A percentile compares a stretch with the other conserved stretches of the same genome.
Evolutionary conservation across 2,888 invertebrate species (phyloP).

Genomic region (Yponomeuta sedellus): DNA sequence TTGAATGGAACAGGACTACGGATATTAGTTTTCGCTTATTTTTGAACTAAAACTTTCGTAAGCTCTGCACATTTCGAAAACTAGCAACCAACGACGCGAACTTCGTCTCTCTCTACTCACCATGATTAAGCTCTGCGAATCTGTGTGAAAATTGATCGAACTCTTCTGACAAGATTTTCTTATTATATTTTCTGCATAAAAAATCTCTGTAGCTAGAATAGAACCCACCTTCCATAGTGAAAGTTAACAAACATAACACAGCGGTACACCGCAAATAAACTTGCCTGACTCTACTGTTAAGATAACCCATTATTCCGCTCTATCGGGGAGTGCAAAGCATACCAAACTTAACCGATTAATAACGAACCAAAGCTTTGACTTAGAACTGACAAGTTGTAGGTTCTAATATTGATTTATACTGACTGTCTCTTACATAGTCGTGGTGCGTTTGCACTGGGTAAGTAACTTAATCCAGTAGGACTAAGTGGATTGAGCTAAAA

Average conservation of each 20-base stretch:
- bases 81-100: no score
- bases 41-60: no score
- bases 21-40: neutral
- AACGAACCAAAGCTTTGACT: constrained; percentile 9
- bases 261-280: neutral
- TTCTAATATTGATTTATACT: constrained; percentile 13
- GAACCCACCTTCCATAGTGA: neutral
- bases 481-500: no score
- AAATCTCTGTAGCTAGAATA: neutral
- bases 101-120: no score
- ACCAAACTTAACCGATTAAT: constrained; percentile 15
- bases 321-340: neutral
- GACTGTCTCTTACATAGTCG: neutral
- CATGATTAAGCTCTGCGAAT: no score
- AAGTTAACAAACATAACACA: neutral
- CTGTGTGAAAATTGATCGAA: no score
- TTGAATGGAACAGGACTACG: no score
- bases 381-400: constrained; percentile 12
- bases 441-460: neutral
- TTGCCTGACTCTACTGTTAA: neutral
- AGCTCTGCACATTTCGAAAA: no score
- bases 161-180: no score
- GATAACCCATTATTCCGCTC: neutral
- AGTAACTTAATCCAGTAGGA: neutral
- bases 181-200: no score